A percentile compares a stretch with the other conserved stretches of the same genome.
Conservation (phyloP, 2,797 vertebrate genomes). For the Smutsia gigantea region DNA sequence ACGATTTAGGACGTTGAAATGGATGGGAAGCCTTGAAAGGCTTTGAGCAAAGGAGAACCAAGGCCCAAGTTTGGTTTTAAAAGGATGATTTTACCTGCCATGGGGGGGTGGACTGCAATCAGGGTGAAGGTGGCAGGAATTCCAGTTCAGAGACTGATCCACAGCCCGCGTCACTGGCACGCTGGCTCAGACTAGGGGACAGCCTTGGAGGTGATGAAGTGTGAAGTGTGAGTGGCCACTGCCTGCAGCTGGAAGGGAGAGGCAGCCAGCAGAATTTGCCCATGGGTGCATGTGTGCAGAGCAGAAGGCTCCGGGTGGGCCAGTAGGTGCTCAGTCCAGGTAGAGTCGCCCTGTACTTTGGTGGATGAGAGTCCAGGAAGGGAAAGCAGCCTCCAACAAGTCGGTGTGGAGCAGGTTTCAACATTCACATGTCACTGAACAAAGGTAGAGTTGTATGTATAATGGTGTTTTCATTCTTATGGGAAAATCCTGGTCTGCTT, state of each 20-base stretch:
- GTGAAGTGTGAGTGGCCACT: rapidly evolving
- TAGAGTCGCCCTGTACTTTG: not conserved
- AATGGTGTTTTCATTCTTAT: not conserved
- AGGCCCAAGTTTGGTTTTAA: not conserved
- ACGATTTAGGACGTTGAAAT: not conserved
- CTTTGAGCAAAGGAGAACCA: not conserved
- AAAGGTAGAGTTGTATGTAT: too few relatives aligned
- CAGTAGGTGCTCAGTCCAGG: not conserved
- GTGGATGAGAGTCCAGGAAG: too few relatives aligned
- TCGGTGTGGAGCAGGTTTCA: not conserved
- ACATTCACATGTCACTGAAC: not conserved
- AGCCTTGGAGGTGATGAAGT: rapidly evolving
- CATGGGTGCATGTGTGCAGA: not conserved
- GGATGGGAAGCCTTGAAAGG: not conserved
- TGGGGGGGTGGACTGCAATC: not conserved
- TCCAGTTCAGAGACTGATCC: not conserved
- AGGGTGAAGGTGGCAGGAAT: not conserved
- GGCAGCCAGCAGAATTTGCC: not conserved
- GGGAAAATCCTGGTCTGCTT: not conserved
- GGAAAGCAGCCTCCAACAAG: not conserved
- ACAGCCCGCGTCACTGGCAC: not conserved
- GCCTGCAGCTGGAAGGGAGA: not conserved
- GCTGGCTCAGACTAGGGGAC: too few relatives aligned
- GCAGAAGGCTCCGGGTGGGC: too few relatives aligned
- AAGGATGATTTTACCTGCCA: not conserved